Base-by-base conservation (phyloP, 2,888 invertebrate species). In the Galerucella nymphaeae region DNA sequence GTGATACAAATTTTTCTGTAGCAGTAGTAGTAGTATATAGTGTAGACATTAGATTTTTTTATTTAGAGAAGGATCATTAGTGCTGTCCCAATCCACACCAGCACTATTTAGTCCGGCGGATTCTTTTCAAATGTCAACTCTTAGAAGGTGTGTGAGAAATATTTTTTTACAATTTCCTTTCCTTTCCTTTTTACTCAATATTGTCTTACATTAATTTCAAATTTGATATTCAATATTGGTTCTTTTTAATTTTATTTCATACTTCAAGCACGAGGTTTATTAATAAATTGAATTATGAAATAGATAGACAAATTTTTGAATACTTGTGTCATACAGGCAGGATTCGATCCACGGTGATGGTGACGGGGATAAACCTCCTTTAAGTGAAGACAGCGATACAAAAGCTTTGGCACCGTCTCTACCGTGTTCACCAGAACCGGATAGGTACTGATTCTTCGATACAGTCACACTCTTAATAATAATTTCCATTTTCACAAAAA, bases 61-160 rank as follows among this genome's bases (percentile, higher is more conserved):
- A 77, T 80, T 68, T 82, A 84, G 84, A 77, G 84, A 82, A 78
- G 82, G 79, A 75, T 83, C 83, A 71, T 72, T 80, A 67, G 75
- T 80, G 76, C 77, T 79, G 66, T 79, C 81, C 73, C 81, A 82
- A 65, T 79, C 84, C 61, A 81, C 83, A 67, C 78, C 83, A 75
- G 85, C 82, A 76, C 83, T 84, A 70, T 80, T 81, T 79, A 85
- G 83, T 82, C 85, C 85, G 64, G 83, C 85, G 53, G 85, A 85
- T 80, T 86, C 86, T 75, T 85, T 82, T 80, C 80, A 83, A 78
- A 81, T 82, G 77, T 80, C 80, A n/a, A 53, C 62, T 30, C 55
- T 75, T 10, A 63, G 61, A 80, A 85, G 85, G 85, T 85, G 81
- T 84, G 70, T 71, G 62, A 30, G 50, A 53, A 48, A n/a, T n/a